A percentile compares a stretch with the other conserved stretches of the same genome.
Conservation (phyloP, 2,888 invertebrate species). For the Nomada goodeniana region DNA sequence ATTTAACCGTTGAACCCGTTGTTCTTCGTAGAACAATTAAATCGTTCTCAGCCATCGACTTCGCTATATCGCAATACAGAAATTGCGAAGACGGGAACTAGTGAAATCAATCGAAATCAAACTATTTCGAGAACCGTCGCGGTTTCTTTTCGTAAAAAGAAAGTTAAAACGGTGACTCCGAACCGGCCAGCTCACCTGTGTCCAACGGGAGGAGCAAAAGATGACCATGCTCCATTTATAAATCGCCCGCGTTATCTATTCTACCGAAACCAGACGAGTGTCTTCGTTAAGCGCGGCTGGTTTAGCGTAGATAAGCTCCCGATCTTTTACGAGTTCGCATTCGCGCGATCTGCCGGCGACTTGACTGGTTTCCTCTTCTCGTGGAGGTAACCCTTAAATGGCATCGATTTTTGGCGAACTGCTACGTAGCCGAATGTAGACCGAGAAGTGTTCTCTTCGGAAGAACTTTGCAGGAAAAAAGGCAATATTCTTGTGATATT, state of each 20-base stretch:
- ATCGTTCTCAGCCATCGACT: background rate
- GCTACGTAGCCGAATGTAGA: too few species aligned
- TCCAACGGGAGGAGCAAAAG: constrained; percentile 23
- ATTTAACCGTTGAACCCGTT: background rate
- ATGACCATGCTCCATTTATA: constrained; percentile 51
- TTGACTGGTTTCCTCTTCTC: background rate
- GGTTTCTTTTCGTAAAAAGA: background rate
- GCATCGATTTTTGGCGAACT: constrained; percentile 7
- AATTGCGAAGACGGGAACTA: background rate
- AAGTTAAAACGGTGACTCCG: background rate
- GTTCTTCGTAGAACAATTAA: constrained; percentile 7
- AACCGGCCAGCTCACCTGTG: background rate
- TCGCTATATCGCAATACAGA: background rate
- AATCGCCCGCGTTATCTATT: constrained; percentile 51
- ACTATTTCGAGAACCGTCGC: background rate
- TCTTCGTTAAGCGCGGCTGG: constrained; percentile 50
- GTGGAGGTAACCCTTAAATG: constrained; percentile 2
- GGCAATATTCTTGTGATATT: too few species aligned
- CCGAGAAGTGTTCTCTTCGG: background rate
- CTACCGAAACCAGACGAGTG: constrained; percentile 27
- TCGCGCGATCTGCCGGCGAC: constrained; percentile 19
- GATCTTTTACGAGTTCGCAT: constrained; percentile 13
- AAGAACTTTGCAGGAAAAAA: too few species aligned
- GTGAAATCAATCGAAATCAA: constrained; percentile 8
- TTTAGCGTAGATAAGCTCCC: constrained; percentile 29